Base-by-base conservation (phyloP, 2,113 vertebrate species). In the Alexandromys fortis region DNA sequence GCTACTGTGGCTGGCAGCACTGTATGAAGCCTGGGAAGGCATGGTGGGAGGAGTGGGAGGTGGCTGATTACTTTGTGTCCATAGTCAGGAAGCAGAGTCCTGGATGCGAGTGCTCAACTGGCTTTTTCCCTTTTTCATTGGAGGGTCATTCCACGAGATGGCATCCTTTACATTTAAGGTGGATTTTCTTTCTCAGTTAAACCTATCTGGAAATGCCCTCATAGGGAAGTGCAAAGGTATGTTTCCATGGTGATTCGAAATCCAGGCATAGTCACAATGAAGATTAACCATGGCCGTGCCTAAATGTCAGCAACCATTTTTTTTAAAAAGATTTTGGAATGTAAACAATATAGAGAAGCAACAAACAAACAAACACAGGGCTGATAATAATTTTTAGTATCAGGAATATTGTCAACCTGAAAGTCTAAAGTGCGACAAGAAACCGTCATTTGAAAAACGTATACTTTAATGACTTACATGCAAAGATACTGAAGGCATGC, bases 341-440 rank as follows among this genome's bases (percentile, higher is more conserved):
- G 49, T 72, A 90, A 96, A 35, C 12, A 94, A 33, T 7, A 75
- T 3, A 89, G 73, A 86, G 52, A 42, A 19, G 55, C 22, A 11
- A 13, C 17, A 76, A 86, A 77, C 68, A 83, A 58, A 65, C 68
- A 81, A 86, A n/a, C 52, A 3, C 1, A 81, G 73, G 22, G 10
- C 6, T 75, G 49, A 65, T 90, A 52, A 77, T 49, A 21, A 94
- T 88, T 92, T 90, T 26, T 87, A 30, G 2, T 96, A 30, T 90
- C 33, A 55, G 19, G 65, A 49, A 65, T 26, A 8, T 81, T 81
- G 78, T 47, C 42, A 76, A 38, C 22, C 47, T 92, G 28, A 79
- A 95, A 55, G 13, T 52, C n/a, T 77, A 92, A 61, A 49, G 8
- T 42, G 2, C 7, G 26, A 77, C 86, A 89, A 89, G 58, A 73